Base-by-base conservation (phyloP, 2,888 invertebrate species). In the Aethes cnicana region DNA sequence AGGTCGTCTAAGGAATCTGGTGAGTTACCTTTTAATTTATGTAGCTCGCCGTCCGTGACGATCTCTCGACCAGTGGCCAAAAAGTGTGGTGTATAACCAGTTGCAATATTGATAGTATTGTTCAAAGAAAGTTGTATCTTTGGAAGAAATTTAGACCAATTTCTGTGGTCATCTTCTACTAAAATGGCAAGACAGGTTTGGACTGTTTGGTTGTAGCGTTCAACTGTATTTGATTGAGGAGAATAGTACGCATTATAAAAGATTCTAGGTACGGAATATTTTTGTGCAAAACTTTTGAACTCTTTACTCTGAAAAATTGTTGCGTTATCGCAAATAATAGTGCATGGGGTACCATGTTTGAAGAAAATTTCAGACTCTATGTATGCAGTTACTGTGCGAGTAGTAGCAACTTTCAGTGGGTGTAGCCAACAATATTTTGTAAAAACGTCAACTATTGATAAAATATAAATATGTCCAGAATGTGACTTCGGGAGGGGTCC, bases 341-440 rank as follows among this genome's bases (percentile, higher is more conserved):
- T 2, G 7, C 30, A 16, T n/a, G 25, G 25, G 4, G n/a, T n/a
- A 3, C 25, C 25, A 2, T 25, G 7, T 25, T 35, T 35, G 4
- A 18, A 2, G 2, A 35, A 18, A 7, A 35, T 35, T 7, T 35
- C 35, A 4, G 17, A 18, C n/a, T 35, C 35, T 9, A 35, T 9
- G n/a, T 18, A 35, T 3, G 35, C 17, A 1, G 35, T 35, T 3
- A 35, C 35, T 5, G 35, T 35, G 8, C n/a, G 11, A 9, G 35
- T 35, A 1, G 35, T 39, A 7, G 39, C 39, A 4, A 26, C 26
- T 8, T 16, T 23, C 1, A 39, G 25, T 8, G 39, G 39, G 14
- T 39, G 39, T 9, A 39, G 12, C 39, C 39, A 39, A 39, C 23
- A 23, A 8, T 25, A 39, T 8, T 39, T 39, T 3, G 39, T 28